phyloP scores from a whole-genome alignment of 2,888 invertebrate genomes.

The Anthophora plumipes region DNA sequence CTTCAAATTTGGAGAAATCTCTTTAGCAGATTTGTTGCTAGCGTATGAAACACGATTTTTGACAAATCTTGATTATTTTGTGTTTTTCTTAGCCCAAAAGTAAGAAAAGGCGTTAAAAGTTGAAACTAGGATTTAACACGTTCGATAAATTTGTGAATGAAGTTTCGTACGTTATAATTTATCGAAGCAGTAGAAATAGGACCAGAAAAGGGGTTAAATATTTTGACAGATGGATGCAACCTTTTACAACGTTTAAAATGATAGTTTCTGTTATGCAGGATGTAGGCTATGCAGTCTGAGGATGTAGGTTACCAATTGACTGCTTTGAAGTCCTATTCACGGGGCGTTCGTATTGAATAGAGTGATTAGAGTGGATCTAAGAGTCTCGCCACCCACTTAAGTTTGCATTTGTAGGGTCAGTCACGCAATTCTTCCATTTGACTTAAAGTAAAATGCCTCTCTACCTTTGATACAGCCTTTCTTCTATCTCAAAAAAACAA shows the following conservation, averaged over 20 bases:
- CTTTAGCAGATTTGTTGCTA: too few relatives aligned
- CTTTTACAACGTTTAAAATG: not conserved
- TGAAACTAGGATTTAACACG: too few relatives aligned
- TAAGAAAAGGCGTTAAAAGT: too few relatives aligned
- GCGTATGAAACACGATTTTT: too few relatives aligned
- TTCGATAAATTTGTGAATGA: not conserved
- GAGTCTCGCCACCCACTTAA: conserved; percentile 28
- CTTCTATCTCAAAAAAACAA: not conserved
- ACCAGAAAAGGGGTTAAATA: not conserved
- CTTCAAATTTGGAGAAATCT: too few relatives aligned
- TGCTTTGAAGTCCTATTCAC: conserved; percentile 23
- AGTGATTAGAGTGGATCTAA: conserved; percentile 23
- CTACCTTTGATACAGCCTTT: not conserved
- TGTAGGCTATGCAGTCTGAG: conserved; percentile 4
- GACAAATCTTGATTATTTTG: too few relatives aligned
- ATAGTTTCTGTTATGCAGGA: not conserved
- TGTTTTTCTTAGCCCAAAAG: too few relatives aligned
- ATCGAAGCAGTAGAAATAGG: not conserved
- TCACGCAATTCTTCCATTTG: conserved; percentile 23
- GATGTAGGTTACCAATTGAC: conserved; percentile 35
- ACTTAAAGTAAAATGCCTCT: conserved; percentile 4
- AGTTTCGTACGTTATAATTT: not conserved
- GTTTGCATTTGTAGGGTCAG: conserved; percentile 11
- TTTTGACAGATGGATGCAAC: not conserved
- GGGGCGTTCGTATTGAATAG: conserved; percentile 18